Conservation (phyloP, 2,888 invertebrate species). For the Hypselothyrea guttata region DNA sequence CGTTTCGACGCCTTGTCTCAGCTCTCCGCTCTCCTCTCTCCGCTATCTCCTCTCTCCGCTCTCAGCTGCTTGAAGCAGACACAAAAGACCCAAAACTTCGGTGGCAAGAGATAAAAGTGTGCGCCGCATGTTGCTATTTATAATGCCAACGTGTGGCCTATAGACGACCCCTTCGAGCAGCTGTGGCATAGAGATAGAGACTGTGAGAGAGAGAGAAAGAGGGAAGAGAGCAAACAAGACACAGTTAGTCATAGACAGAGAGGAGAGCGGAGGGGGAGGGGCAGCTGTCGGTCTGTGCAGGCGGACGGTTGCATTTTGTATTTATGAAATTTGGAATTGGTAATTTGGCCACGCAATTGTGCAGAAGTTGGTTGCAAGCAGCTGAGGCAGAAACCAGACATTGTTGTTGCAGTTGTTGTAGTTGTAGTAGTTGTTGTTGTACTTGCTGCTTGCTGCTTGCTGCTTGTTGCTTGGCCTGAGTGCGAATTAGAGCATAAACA, state of each 20-base stretch:
- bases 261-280: conserved; percentile 13
- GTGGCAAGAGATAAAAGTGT: conserved; percentile 50
- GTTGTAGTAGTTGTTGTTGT: background rate
- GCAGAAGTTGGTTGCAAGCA: conserved; percentile 62
- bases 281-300: conserved; percentile 51
- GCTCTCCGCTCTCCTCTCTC: too few relatives aligned
- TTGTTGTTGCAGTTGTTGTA: conserved; percentile 37
- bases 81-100: conserved; percentile 25
- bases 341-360: conserved; percentile 67
- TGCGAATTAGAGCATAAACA: conserved; percentile 80
- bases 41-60: too few relatives aligned
- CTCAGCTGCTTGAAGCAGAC: conserved; percentile 11
- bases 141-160: conserved; percentile 36
- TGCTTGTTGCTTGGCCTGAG: conserved; percentile 67
- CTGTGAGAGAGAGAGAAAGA: conserved; percentile 6
- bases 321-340: conserved; percentile 57
- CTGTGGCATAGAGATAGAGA: conserved; percentile 18
- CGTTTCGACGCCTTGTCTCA: conserved; percentile 23
- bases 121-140: conserved; percentile 45
- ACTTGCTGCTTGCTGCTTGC: conserved; percentile 21
- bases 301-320: conserved; percentile 69
- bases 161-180: conserved; percentile 26
- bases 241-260: background rate
- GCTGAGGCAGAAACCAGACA: too few relatives aligned
- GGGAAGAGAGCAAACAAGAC: background rate